These are phyloP conservation scores for Papilio aristodemus DNA, from an alignment of 1,140 invertebrate genomes.

Conservation along the genomic window DNA sequence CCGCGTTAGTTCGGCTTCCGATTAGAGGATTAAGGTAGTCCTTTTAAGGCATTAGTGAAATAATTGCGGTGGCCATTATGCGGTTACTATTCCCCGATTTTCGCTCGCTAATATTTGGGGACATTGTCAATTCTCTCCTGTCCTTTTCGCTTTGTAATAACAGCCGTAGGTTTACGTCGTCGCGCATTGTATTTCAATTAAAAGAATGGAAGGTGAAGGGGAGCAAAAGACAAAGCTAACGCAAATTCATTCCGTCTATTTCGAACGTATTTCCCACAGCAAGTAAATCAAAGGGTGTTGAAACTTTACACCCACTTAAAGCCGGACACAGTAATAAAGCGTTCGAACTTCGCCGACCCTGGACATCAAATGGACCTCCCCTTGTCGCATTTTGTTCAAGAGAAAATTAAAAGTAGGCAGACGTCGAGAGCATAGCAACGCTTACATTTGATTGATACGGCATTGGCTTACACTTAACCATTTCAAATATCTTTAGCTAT, in stretches of 20 bases:
- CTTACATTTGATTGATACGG: slow-evolving; percentile 32
- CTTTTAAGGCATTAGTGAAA: slow-evolving; percentile 75
- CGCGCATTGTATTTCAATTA: slow-evolving; percentile 37
- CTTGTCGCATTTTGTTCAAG: slow-evolving; percentile 69
- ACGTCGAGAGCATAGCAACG: slow-evolving; percentile 40
- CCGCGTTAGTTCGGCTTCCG: slow-evolving; percentile 77
- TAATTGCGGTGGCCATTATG: slow-evolving; percentile 72
- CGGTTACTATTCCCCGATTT: slow-evolving; percentile 56
- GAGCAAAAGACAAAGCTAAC: slow-evolving; percentile 58
- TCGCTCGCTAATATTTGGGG: slow-evolving; percentile 52
- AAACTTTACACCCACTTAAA: slow-evolving; percentile 81
- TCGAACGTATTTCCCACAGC: slow-evolving; percentile 64
- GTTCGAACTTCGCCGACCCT: slow-evolving; percentile 76
- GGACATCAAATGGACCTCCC: slow-evolving; percentile 76
- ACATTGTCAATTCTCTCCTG: slow-evolving; percentile 36
- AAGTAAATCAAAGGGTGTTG: slow-evolving; percentile 80
- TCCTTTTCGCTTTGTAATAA: slow-evolving; percentile 15
- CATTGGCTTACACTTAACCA: background rate
- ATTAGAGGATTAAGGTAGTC: slow-evolving; percentile 77
- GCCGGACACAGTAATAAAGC: slow-evolving; percentile 80
- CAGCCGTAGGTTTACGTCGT: slow-evolving; percentile 13
- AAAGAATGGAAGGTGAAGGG: slow-evolving; percentile 40
- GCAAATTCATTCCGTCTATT: slow-evolving; percentile 55
- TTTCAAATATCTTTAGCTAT: no score
- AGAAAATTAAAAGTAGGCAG: slow-evolving; percentile 74